phyloP scores from a whole-genome alignment of 2,113 vertebrate genomes.

The Misgurnus mizolepis region DNA sequence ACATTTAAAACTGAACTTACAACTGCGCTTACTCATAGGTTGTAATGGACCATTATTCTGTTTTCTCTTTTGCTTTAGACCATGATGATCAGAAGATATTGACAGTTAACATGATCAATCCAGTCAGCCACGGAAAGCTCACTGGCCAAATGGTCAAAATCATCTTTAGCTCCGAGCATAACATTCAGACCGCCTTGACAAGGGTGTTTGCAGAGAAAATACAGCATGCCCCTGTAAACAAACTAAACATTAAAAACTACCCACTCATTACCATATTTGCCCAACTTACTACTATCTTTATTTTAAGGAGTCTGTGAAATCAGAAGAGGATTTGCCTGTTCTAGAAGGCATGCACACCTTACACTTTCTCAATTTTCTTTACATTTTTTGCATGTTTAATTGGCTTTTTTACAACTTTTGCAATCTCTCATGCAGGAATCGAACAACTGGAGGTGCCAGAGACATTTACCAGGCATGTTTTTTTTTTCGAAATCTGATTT shows the following conservation, averaged over 20 bases:
- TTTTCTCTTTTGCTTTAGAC: slow-evolving; percentile 23
- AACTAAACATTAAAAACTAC: neutral
- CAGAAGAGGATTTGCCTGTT: neutral
- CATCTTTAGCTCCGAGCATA: slow-evolving; percentile 72
- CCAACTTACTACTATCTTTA: no score
- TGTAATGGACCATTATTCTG: neutral
- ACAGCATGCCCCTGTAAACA: slow-evolving; percentile 40
- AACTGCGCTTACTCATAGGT: neutral
- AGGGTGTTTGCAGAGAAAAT: slow-evolving; percentile 74
- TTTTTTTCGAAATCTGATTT: no score
- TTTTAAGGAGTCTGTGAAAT: neutral
- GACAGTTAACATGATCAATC: slow-evolving; percentile 67
- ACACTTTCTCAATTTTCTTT: neutral
- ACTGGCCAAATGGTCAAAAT: slow-evolving; percentile 76
- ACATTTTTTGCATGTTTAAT: neutral
- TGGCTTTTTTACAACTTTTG: neutral
- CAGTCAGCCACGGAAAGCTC: slow-evolving; percentile 65
- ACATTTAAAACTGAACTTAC: neutral
- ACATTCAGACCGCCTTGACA: slow-evolving; percentile 61
- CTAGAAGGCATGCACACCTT: neutral
- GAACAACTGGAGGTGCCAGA: neutral
- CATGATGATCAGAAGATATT: slow-evolving; percentile 63
- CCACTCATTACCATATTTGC: neutral
- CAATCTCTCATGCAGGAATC: neutral
- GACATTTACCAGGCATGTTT: slow-evolving; percentile 42